phyloP scores from a whole-genome alignment of 2,113 vertebrate genomes.

The Leptodactylus fuscus region DNA sequence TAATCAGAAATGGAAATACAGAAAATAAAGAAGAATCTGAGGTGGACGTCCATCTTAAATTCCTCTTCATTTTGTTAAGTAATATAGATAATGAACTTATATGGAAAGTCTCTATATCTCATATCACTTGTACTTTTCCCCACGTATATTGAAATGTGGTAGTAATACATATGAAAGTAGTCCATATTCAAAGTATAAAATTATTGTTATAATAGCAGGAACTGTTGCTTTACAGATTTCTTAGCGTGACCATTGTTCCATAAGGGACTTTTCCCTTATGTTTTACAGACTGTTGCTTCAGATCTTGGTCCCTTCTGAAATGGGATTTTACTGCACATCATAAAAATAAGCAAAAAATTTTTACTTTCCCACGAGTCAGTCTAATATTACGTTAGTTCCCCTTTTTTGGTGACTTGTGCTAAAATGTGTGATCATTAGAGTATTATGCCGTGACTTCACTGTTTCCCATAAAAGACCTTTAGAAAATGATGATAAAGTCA shows the following conservation, averaged over 20 bases:
- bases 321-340: slow-evolving; percentile 15
- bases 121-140: no score
- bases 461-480: slow-evolving; percentile 31
- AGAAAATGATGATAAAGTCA: slow-evolving; percentile 24
- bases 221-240: no score
- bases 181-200: no score
- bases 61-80: no score
- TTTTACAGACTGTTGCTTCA: neutral
- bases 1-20: no score
- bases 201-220: no score
- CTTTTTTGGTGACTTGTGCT: slow-evolving; percentile 21
- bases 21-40: no score
- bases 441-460: slow-evolving; percentile 24
- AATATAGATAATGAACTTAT: no score
- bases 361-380: slow-evolving; percentile 34
- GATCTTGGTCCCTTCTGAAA: neutral
- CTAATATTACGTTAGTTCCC: slow-evolving; percentile 33
- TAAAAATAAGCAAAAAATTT: neutral
- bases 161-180: no score
- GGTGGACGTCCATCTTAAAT: no score
- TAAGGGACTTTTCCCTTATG: neutral
- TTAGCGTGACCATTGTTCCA: neutral
- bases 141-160: no score
- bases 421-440: neutral
- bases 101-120: no score